These are phyloP conservation scores for Hippocampus mohnikei DNA, from an alignment of 2,113 vertebrate genomes.

Conservation along the genomic window DNA sequence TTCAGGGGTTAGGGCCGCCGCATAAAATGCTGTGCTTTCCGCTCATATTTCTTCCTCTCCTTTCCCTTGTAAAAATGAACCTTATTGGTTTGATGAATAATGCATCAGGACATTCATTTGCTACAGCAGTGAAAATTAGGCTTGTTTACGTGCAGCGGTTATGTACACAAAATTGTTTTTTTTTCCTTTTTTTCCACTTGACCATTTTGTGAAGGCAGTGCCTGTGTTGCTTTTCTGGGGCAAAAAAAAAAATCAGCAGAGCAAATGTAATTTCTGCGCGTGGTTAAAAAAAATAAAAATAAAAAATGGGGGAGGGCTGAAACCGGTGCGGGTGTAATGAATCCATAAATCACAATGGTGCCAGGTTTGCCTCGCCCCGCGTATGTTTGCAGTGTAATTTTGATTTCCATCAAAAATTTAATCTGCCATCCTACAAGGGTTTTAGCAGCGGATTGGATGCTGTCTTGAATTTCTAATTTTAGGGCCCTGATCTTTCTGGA, in stretches of 20 bases:
- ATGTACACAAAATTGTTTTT: constrained; percentile 58
- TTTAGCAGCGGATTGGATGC: constrained; percentile 90
- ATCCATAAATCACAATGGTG: constrained; percentile 93
- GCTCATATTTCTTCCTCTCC: constrained; percentile 63
- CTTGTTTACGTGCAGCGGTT: constrained; percentile 66
- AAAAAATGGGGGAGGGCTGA: constrained; percentile 40
- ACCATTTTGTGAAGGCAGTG: constrained; percentile 65
- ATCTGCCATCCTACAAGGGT: constrained; percentile 87
- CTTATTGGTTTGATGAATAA: constrained; percentile 76
- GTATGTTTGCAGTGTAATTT: constrained; percentile 85
- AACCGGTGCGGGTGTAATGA: constrained; percentile 86
- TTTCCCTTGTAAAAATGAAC: constrained; percentile 67
- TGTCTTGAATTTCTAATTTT: constrained; percentile 99
- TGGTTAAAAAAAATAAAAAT: constrained; percentile 45
- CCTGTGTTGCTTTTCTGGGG: constrained; percentile 59
- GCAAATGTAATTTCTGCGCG: constrained; percentile 91
- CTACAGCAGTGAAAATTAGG: constrained; percentile 70
- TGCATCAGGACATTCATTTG: constrained; percentile 69
- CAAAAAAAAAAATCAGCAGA: constrained; percentile 68
- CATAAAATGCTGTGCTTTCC: constrained; percentile 66
- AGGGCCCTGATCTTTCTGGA: constrained; percentile 96
- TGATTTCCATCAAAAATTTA: constrained; percentile 91
- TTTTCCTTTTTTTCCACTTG: constrained; percentile 37
- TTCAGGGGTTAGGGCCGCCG: constrained; percentile 60
- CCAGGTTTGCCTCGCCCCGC: constrained; percentile 83